These are phyloP conservation scores for Spodoptera picta DNA, from an alignment of 2,888 invertebrate genomes.

Conservation along the genomic window DNA sequence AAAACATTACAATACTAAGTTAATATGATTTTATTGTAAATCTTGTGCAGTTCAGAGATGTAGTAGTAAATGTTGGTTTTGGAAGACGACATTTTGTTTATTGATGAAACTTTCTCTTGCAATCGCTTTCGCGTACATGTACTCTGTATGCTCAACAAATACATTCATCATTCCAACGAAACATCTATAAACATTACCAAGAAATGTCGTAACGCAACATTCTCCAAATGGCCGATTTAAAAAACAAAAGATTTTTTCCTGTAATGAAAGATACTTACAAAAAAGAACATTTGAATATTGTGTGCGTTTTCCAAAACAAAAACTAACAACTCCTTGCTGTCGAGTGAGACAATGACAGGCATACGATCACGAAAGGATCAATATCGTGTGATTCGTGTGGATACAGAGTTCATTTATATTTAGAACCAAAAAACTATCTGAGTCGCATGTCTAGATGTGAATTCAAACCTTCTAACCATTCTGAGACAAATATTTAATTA, in stretches of 20 bases:
- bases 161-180: conserved; percentile 27
- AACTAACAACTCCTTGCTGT: background rate
- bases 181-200: conserved; percentile 26
- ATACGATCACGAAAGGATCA: conserved; percentile 22
- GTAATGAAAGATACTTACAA: conserved; percentile 10
- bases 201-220: conserved; percentile 22
- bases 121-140: conserved; percentile 17
- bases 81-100: conserved; percentile 21
- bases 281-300: conserved; percentile 7
- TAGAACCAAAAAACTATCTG: background rate
- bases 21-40: background rate
- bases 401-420: conserved; percentile 15
- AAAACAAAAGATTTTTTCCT: conserved; percentile 1
- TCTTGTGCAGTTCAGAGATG: too few species aligned
- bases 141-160: conserved; percentile 38
- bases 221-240: too few species aligned
- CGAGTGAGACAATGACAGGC: conserved; percentile 36
- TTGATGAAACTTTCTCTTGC: conserved; percentile 43
- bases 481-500: too few species aligned
- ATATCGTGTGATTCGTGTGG: conserved; percentile 24
- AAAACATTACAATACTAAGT: conserved; percentile 11
- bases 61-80: too few species aligned
- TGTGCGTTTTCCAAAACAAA: conserved; percentile 18
- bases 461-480: too few species aligned
- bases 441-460: too few species aligned